Conservation (phyloP, 1,140 invertebrate species). For the Uloborus diversus region DNA sequence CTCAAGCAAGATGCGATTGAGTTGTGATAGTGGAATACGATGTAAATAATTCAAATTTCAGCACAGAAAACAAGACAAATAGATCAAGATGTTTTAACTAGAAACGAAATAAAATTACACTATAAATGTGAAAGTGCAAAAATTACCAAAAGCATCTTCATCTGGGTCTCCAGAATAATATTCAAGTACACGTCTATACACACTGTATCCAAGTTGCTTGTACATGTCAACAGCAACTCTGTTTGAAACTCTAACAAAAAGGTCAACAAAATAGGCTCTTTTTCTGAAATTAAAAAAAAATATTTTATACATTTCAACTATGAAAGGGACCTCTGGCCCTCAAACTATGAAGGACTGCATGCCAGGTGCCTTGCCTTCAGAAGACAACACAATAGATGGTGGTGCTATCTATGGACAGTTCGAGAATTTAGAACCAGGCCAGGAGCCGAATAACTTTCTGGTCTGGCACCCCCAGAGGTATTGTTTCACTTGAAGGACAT, state of each 20-base stretch:
- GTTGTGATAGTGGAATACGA: background rate
- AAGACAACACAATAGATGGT: slow-evolving; percentile 67
- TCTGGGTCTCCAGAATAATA: slow-evolving; percentile 98
- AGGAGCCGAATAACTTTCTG: too few relatives aligned
- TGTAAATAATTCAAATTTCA: background rate
- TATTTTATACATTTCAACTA: background rate
- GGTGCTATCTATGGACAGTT: too few relatives aligned
- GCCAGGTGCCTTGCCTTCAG: too few relatives aligned
- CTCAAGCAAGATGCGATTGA: background rate
- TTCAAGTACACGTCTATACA: slow-evolving; percentile 94
- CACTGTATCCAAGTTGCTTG: slow-evolving; percentile 93
- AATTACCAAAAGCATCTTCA: slow-evolving; percentile 96
- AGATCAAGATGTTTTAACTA: background rate
- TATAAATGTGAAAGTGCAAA: background rate
- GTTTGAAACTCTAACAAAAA: slow-evolving; percentile 98
- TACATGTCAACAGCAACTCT: slow-evolving; percentile 98
- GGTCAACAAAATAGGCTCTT: slow-evolving; percentile 96
- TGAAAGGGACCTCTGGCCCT: too few relatives aligned
- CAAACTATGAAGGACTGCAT: too few relatives aligned
- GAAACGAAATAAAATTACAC: background rate
- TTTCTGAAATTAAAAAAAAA: slow-evolving; percentile 77
- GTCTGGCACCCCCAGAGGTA: too few relatives aligned
- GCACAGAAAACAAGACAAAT: background rate
- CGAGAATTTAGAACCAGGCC: too few relatives aligned
- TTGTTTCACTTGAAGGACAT: too few relatives aligned